These are phyloP conservation scores for Euglossa dilemma DNA, from an alignment of 1,140 invertebrate species.

Conservation along the genomic window DNA sequence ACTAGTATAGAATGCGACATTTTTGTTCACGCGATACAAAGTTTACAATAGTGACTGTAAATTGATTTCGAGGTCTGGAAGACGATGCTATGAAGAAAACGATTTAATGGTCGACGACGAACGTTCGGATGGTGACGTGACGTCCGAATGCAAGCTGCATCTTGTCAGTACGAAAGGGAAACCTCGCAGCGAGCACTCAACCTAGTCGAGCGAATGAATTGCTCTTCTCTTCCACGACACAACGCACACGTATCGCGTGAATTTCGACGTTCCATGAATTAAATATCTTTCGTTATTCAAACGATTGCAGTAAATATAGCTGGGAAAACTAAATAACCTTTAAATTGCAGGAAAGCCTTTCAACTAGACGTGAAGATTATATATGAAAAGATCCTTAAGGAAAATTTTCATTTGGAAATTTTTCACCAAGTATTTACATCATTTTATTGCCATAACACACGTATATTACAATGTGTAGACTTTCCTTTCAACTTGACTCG, in stretches of 20 bases:
- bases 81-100: conserved; percentile 41
- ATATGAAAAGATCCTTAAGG: too few relatives aligned
- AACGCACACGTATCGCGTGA: conserved; percentile 31
- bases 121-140: conserved; percentile 52
- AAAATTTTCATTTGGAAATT: not conserved
- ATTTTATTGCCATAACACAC: too few relatives aligned
- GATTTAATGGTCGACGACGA: conserved; percentile 58
- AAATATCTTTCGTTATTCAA: conserved; percentile 33
- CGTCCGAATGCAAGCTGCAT: conserved; percentile 61
- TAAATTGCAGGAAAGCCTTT: too few relatives aligned
- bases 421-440: too few relatives aligned
- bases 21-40: too few relatives aligned
- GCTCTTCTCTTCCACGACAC: not conserved
- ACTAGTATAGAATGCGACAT: too few relatives aligned
- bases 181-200: conserved; percentile 25
- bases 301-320: not conserved
- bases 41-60: too few relatives aligned
- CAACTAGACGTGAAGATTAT: too few relatives aligned
- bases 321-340: too few relatives aligned
- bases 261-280: conserved; percentile 30
- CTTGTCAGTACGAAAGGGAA: conserved; percentile 52
- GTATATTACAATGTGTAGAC: too few relatives aligned
- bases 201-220: conserved; percentile 39
- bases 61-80: not conserved
- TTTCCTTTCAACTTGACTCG: too few relatives aligned